These are phyloP conservation scores for Pseudomyrmex sp. DNA, from an alignment of 1,140 invertebrate genomes.

Conservation along the genomic window DNA sequence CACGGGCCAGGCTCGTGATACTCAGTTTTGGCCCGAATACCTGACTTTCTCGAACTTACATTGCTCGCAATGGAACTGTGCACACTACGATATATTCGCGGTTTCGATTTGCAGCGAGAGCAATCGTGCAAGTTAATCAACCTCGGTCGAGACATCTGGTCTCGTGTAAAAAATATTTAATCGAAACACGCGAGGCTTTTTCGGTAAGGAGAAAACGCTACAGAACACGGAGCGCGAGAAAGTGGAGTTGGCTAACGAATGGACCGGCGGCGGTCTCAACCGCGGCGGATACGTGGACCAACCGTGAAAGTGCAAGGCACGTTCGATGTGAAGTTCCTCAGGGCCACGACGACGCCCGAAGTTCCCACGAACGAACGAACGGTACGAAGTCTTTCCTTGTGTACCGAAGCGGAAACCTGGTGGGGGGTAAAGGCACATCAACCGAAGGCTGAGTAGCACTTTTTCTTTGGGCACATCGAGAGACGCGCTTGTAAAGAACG, in stretches of 20 bases:
- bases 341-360: slow-evolving; percentile 7
- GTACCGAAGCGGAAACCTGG: background rate
- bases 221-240: slow-evolving; percentile 35
- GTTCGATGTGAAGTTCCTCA: slow-evolving; percentile 42
- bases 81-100: slow-evolving; percentile 28
- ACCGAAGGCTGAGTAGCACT: background rate
- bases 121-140: slow-evolving; percentile 53
- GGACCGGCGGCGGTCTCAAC: slow-evolving; percentile 40
- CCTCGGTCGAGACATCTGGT: slow-evolving; percentile 19
- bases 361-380: slow-evolving; percentile 7
- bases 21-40: too few species aligned
- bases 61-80: slow-evolving; percentile 13
- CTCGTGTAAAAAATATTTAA: slow-evolving; percentile 44
- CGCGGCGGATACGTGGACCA: slow-evolving; percentile 55
- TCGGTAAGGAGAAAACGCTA: slow-evolving; percentile 8
- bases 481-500: background rate
- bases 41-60: background rate
- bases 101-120: slow-evolving; percentile 45
- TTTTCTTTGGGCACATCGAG: background rate
- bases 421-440: background rate
- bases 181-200: slow-evolving; percentile 38
- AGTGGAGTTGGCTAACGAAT: slow-evolving; percentile 65
- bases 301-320: slow-evolving; percentile 62
- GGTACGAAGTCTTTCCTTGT: slow-evolving; percentile 34
- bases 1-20: too few species aligned